phyloP scores from a whole-genome alignment of 2,113 vertebrate genomes.

The Nyctereutes procyonoides region DNA sequence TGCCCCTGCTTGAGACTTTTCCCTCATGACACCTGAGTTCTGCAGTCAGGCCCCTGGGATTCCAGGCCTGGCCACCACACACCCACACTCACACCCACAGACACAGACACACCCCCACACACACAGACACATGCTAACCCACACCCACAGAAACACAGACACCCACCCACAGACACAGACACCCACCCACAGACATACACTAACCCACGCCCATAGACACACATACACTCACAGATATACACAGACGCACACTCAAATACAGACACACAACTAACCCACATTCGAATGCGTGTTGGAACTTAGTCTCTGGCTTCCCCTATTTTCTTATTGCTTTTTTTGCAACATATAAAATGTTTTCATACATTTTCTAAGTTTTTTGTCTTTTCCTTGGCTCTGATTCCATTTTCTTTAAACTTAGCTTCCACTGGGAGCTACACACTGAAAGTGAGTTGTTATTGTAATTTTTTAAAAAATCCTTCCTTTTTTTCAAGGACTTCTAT shows the following conservation, averaged over 20 bases:
- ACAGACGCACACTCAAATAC: not conserved
- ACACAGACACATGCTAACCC: not conserved
- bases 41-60: not conserved
- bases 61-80: not conserved
- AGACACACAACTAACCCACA: not conserved
- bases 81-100: no score
- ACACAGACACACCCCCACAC: not conserved
- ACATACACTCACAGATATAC: not conserved
- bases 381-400: not conserved
- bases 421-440: not conserved
- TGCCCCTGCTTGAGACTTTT: not conserved
- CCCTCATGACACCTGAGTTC: not conserved
- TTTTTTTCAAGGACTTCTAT: not conserved
- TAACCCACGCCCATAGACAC: no score
- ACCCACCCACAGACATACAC: not conserved
- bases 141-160: not conserved
- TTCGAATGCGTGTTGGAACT: fast-evolving
- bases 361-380: not conserved
- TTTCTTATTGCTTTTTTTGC: not conserved
- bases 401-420: not conserved
- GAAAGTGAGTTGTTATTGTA: not conserved
- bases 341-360: not conserved
- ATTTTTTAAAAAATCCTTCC: not conserved
- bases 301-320: not conserved
- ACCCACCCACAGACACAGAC: not conserved